A percentile compares a stretch with the other conserved stretches of the same genome.
phyloP scores from a whole-genome alignment of 2,113 vertebrate species.

The Periophthalmodon schlosseri region DNA sequence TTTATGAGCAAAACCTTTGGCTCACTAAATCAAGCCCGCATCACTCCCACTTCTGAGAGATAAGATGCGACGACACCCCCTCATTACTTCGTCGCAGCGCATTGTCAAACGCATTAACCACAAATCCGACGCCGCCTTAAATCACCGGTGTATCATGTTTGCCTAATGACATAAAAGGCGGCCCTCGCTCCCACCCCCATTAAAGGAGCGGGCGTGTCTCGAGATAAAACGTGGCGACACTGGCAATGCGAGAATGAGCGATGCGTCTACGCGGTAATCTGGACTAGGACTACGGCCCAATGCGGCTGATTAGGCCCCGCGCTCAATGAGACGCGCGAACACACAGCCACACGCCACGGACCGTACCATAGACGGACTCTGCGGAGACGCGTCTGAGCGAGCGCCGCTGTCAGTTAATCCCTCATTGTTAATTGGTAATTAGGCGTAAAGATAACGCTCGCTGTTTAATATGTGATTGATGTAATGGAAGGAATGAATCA shows the following conservation, averaged over 20 bases:
- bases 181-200: conserved; percentile 53
- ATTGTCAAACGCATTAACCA: conserved; percentile 44
- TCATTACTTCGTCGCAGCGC: conserved; percentile 43
- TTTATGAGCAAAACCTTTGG: conserved; percentile 25
- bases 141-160: conserved; percentile 66
- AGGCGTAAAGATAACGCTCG: conserved; percentile 57
- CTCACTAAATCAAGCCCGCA: conserved; percentile 30
- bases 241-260: conserved; percentile 58
- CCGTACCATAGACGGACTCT: not conserved
- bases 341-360: conserved; percentile 11
- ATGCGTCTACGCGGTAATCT: conserved; percentile 54
- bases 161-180: conserved; percentile 67
- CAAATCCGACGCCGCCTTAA: conserved; percentile 51
- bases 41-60: conserved; percentile 36
- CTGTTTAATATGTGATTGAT: conserved; percentile 55
- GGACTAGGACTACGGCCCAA: conserved; percentile 33
- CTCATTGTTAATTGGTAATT: conserved; percentile 68
- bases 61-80: conserved; percentile 28
- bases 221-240: conserved; percentile 60
- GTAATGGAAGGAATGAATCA: conserved; percentile 50
- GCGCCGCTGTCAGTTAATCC: conserved; percentile 63
- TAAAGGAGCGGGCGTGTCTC: conserved; percentile 61
- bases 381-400: conserved; percentile 44
- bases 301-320: conserved; percentile 45
- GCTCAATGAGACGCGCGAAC: conserved; percentile 26